Base-by-base conservation (phyloP, 2,113 vertebrate species). In the Phrynocephalus versicolor region DNA sequence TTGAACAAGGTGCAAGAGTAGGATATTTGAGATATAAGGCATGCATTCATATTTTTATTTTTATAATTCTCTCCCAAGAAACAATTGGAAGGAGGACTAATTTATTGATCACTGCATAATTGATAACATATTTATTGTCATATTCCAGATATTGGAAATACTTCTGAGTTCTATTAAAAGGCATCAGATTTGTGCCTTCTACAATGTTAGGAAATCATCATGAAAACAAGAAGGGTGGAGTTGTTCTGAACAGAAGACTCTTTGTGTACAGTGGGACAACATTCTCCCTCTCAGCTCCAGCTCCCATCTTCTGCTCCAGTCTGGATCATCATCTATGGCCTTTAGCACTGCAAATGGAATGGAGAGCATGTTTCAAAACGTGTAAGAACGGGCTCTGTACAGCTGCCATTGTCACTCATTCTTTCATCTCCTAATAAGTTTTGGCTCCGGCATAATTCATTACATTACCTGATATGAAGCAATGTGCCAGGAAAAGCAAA, bases 401-500 rank as follows among this genome's bases (percentile, higher is more conserved):
- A 82, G 30, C 74, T 72, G 15, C 90, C 86, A 79, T 0, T 60
- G 39, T 37, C 0, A 77, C 1, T 41, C 84, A 57, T 74, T 0
- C 60, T 86, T 70, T 87, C n/a, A 81, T 76, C 51, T 80, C 57
- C 2, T 85, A 60, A 69, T 74, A 33, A 71, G 27, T 85, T 83
- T 87, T 91, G 80, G 0, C n/a, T 89, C 15, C 85, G 27, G 6
- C 6, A 14, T 88, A 74, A 85, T 81, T 85, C 1, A 86, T 82
- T 21, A n/a, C 51, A 64, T 13, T 91, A 6, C 15, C 41, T 80
- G 23, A 71, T 86, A 41, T 72, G 33, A 88, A 90, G 81, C 71
- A 1, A 72, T 0, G 0, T 79, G 51, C 30, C 51, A 37, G 74
- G 60, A 82, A 45, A 83, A 33, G 84, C 71, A 80, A 79, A 81